Evolutionary conservation across 2,113 vertebrate species (phyloP).

Genomic region (Onychostruthus taczanowskii): DNA sequence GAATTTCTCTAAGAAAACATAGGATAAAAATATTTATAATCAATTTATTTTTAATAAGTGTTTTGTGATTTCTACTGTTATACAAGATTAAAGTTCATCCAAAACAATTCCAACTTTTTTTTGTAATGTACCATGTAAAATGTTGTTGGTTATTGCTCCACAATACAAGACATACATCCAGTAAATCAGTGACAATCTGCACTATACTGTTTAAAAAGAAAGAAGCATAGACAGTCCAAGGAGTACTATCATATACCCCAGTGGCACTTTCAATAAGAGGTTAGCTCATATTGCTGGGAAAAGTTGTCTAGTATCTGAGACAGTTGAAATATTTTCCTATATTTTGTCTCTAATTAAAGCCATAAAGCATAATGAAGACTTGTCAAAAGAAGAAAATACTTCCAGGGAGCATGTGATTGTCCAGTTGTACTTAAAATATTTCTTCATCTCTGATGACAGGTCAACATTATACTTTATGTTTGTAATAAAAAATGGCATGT

Average conservation of each 20-base stretch:
- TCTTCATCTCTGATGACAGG: neutral
- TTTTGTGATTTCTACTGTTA: neutral
- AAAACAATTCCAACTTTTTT: neutral
- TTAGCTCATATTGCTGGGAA: neutral
- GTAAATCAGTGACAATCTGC: neutral
- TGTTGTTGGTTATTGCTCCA: neutral
- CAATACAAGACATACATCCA: neutral
- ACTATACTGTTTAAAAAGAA: neutral
- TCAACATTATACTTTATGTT: constrained; percentile 6
- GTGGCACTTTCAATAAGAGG: neutral
- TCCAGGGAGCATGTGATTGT: neutral
- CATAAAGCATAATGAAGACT: constrained; percentile 36
- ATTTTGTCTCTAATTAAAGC: constrained; percentile 28
- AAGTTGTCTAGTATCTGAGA: neutral
- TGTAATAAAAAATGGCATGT: constrained; percentile 9
- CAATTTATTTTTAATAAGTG: neutral
- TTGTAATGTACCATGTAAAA: neutral
- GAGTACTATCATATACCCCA: neutral
- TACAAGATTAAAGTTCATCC: neutral
- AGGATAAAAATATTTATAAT: neutral
- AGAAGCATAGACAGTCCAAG: neutral
- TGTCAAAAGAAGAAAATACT: neutral
- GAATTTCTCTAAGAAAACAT: neutral
- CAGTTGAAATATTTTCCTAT: constrained; percentile 20
- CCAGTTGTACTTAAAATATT: neutral